Base-by-base conservation (phyloP, 2,797 vertebrate species). In the Tokudaia tokunoshimensis region DNA sequence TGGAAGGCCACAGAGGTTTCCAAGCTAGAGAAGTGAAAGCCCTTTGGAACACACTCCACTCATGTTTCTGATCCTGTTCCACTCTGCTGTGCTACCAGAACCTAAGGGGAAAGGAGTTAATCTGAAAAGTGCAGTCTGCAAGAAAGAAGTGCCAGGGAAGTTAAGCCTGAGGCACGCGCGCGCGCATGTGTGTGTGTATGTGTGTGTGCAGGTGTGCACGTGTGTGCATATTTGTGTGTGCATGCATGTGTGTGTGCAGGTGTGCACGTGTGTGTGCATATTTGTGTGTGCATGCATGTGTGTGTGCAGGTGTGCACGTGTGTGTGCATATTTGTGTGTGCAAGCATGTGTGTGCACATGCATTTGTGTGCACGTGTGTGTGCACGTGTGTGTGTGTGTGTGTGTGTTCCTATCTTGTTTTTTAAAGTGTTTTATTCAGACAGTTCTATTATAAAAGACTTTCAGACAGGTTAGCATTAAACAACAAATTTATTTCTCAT, bases 1-100 rank as follows among this genome's bases (percentile, higher is more conserved):
- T 75, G 74, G 22, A 52, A 24, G 85, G 76, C 65, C 17, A 44
- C 37, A 61, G 90, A 61, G 37, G 44, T 67, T 75, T n/a, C 12
- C 6, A 72, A 67, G 31, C 74, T 17, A 7, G 76, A 86, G 72
- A 93, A n/a, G 89, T 70, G 78, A 82, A 82, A 91, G 65, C 24
- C 74, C 79, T 75, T 70, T 12, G 47, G 81, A 82, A 34, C n/a
- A 47, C 15, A 8, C 34, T n/a, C 50, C n/a, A 47, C 6, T 15
- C 37, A 6, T 37, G 88, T 11, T 75, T 84, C 41, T 50, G 79
- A 74, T 0, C 55, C 65, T 70, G 67, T 41, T 41, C 80, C 50
- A 10, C 55, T 91, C 72, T n/a, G 94, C 78, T 85, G 70, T 95
- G 84, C 61, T 86, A 57, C 20, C 63, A 31, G 57, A 91, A 63